Evolutionary conservation across 30 jellyfish, hydroid and myxozoan genomes (phyloP), one percentile per base, ranked within the genome.

Genomic region (Cassiopea andromeda): DNA sequence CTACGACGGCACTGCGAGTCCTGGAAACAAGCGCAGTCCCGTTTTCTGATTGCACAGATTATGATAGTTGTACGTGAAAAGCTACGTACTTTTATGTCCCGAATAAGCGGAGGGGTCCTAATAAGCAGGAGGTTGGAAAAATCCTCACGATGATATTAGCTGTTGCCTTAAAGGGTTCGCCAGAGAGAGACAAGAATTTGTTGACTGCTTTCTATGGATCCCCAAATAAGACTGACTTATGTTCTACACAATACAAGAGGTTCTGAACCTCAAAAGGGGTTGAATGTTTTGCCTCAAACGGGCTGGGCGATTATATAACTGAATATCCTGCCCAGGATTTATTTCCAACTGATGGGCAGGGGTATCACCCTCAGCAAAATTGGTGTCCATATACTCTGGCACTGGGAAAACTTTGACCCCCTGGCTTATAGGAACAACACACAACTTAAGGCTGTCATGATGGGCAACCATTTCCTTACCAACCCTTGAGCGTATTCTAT

Each of bases 391-490:
- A 19, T 15, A 66, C 45, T 66, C 75, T 16, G 75, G 75, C 45
- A 66, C 75, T 14, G 75, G 75, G 75, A 2, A 19, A 66, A 14
- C 75, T 16, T 3, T 16, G 19, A 66, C 75, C 82, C 87, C 43
- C 60, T 77, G 46, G 87, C 49, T 59, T 17, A 50, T 18, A 77
- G 87, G 74, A 10, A 77, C 49, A 77, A 59, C 73, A 44, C 87
- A 77, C 27, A 10, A 38, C 73, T 59, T 77, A 70, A 77, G 72
- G 88, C 66, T 79, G 88, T 79, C 61, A 64, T 79, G 88, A 48
- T 79, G 88, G 49, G 59, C 80, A 16, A 79, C 88, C 77, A 79
- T 48, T 17, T 16, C 49, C 49, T 79, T 79, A 15, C 78, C 88
- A 17, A 44, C 80, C 61, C 54, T 79, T 77, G 88, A 79, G 54